Evolutionary conservation across 2,888 invertebrate species (phyloP), one percentile per base, ranked within the genome.

Genomic region (Aporophyla nigra): DNA sequence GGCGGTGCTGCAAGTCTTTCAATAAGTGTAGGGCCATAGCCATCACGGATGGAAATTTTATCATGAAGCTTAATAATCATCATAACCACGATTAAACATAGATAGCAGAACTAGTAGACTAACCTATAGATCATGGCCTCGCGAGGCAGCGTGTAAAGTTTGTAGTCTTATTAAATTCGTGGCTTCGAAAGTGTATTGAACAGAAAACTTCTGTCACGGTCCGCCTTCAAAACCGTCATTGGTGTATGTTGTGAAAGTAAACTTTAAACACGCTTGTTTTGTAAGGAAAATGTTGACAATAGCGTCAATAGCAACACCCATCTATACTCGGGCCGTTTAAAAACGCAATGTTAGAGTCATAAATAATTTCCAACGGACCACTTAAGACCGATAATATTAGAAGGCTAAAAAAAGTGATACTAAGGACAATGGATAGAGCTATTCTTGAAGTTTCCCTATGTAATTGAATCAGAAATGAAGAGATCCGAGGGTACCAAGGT

Each of bases 1-100:
- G 96, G 96, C 87, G 96, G 0, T 96, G 96, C 87, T 93, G 93
- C 87, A 94, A 93, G 80, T 92, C 94, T 6, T 94, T 93, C 87
- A 92, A 89, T 78, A 93, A 92, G 54, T 96, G 96, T 80, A 89
- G 92, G 1, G 96, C 96, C 27, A 95, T 94, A 69, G 95, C 93
- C 68, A 94, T 95, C 86, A 96, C 95, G 0, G 84, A 89, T 24
- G 93, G 90, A 16, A 90, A 92, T 76, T 83, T 84, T 16, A 93
- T 96, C 53, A 89, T 94, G 58, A 96, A 95, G 75, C 92, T 95
- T 4, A 96, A 93, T 58, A 91, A 95, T 75, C 76, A 86, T n/a
- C 95, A 95, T 78, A 95, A 95, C 74, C 95, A 95, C 84, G 21
- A 71, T 46, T 59, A n/a, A 40, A 7, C 14, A 5, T 43, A 19